Evolutionary conservation across 2,888 invertebrate species (phyloP).

Genomic region (Drosophila siamana): DNA sequence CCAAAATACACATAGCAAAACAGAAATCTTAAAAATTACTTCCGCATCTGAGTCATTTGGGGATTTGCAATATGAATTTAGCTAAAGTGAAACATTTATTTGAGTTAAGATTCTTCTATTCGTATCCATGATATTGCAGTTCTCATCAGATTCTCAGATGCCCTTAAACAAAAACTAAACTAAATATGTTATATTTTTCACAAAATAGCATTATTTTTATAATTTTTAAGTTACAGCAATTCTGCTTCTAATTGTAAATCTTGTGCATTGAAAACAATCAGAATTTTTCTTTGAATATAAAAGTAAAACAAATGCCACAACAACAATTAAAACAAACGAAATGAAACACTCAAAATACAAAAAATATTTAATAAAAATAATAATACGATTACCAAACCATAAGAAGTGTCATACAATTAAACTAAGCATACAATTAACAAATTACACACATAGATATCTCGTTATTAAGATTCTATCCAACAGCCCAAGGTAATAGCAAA

Average conservation of each 20-base stretch:
- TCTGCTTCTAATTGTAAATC: conserved; percentile 86
- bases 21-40: conserved; percentile 78
- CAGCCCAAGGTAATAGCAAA: conserved; percentile 42
- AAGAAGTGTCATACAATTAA: conserved; percentile 65
- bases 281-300: conserved; percentile 85
- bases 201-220: conserved; percentile 65
- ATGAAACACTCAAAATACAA: conserved; percentile 29
- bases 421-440: conserved; percentile 58
- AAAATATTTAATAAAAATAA: conserved; percentile 17
- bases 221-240: conserved; percentile 85
- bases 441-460: conserved; percentile 41
- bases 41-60: conserved; percentile 38
- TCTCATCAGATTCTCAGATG: conserved; percentile 24
- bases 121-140: not conserved
- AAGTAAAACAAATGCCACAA: conserved; percentile 44
- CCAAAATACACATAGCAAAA: conserved; percentile 33
- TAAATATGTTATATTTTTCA: conserved; percentile 53
- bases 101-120: not conserved
- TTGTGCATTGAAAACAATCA: conserved; percentile 85
- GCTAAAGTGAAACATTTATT: not conserved
- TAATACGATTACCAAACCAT: conserved; percentile 51
- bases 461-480: conserved; percentile 61
- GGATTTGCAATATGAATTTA: conserved; percentile 11
- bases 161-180: conserved; percentile 46
- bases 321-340: conserved; percentile 27